phyloP scores from a whole-genome alignment of 2,113 vertebrate genomes.

The Lutjanus erythropterus region DNA sequence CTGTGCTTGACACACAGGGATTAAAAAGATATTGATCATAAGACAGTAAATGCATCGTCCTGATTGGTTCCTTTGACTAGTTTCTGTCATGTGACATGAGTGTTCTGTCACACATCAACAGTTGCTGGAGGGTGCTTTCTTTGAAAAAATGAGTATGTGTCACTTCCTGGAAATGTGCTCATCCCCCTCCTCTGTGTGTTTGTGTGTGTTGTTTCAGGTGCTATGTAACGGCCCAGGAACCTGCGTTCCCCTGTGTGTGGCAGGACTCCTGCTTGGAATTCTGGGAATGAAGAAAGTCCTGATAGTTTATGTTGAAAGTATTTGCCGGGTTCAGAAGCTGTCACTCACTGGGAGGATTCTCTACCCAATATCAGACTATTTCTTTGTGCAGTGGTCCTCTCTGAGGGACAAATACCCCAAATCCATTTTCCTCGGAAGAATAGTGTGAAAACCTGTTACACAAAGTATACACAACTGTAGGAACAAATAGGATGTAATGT shows the following conservation, averaged over 20 bases:
- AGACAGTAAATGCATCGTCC: neutral
- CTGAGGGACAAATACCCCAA: conserved; percentile 92
- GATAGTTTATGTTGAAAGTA: conserved; percentile 94
- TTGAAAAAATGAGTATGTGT: conserved; percentile 1
- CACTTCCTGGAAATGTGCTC: conserved; percentile 7
- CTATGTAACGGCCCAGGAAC: conserved; percentile 97
- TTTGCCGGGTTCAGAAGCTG: conserved; percentile 93
- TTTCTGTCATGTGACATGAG: neutral
- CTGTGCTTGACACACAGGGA: neutral
- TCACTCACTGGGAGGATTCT: conserved; percentile 94
- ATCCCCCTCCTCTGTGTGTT: neutral
- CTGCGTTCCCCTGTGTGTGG: conserved; percentile 91
- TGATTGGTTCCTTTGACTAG: neutral
- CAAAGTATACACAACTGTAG: neutral
- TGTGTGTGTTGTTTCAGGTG: conserved; percentile 86
- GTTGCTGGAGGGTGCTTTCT: neutral
- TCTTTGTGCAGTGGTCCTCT: conserved; percentile 94
- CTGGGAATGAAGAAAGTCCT: conserved; percentile 91
- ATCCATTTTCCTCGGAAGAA: conserved; percentile 91
- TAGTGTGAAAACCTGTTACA: conserved; percentile 82
- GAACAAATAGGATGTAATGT: neutral
- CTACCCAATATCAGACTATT: conserved; percentile 90
- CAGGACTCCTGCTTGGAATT: conserved; percentile 90
- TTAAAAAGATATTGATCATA: neutral
- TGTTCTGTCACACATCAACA: neutral